Evolutionary conservation across 2,888 invertebrate species (phyloP), one percentile per base, ranked within the genome.

Genomic region (Mythimna loreyi): DNA sequence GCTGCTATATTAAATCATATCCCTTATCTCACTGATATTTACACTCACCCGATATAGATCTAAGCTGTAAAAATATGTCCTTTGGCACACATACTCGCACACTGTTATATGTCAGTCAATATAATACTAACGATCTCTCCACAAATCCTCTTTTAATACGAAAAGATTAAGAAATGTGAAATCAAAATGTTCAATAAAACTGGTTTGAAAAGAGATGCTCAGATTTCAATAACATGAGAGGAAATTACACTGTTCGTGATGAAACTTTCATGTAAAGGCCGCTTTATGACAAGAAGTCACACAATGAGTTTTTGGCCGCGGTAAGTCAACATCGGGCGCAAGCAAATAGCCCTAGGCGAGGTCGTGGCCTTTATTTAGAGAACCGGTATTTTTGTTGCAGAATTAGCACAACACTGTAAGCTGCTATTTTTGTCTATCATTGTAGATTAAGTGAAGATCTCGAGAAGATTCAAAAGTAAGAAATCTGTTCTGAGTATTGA

Each of bases 301-400:
- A 93, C 93, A 94, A 94, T 94, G 92, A 92, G 92, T 91, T 94
- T 94, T 93, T 90, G 92, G 92, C 87, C 90, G 89, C 90, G 83
- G 89, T 86, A 84, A 90, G 91, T 91, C 92, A 91, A 92, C 92
- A 92, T 87, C 85, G 87, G 89, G 89, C 89, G 85, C 89, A 87
- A 87, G 92, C 91, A 93, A 94, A 94, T 89, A 93, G 92, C 95
- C 92, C 75, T 84, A 86, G 92, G 93, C 88, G 88, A 88, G 95
- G 95, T 92, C 94, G 90, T 91, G 93, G 90, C 94, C 94, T 93
- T 92, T 91, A 92, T 91, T 89, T 90, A 89, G 86, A 89, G 84
- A 86, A 83, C 80, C 82, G 80, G 76, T 88, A 88, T 89, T 90
- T 89, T 86, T 85, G 85, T 86, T 85, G 83, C 80, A 78, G 85